These are phyloP conservation scores for Dolichallabes microphthalmus DNA, from an alignment of 2,113 vertebrate species.

Conservation along the genomic window DNA sequence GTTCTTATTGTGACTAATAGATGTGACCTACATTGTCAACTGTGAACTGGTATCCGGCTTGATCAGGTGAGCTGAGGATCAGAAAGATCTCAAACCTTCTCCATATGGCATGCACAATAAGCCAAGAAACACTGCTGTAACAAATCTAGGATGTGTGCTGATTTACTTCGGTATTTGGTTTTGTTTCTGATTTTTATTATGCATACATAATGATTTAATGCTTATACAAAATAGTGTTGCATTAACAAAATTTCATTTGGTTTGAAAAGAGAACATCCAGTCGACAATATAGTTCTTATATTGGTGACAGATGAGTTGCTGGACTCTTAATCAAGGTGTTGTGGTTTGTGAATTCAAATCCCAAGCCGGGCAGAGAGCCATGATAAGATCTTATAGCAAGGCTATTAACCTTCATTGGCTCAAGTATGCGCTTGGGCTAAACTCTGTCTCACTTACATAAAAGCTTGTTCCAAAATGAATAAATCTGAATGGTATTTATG, in stretches of 20 bases:
- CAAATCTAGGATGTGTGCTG: neutral
- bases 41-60: neutral
- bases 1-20: slow-evolving; percentile 22
- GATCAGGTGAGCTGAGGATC: slow-evolving; percentile 3
- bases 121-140: neutral
- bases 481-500: neutral
- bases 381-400: neutral
- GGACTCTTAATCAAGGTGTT: neutral
- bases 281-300: too few relatives aligned
- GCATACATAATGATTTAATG: neutral
- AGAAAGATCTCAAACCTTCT: slow-evolving; percentile 13
- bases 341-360: slow-evolving; percentile 6
- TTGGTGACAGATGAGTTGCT: neutral
- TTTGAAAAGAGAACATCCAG: neutral
- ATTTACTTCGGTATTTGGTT: neutral
- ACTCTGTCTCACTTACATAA: neutral
- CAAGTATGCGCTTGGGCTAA: neutral
- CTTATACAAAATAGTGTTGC: neutral
- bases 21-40: slow-evolving; percentile 37
- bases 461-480: neutral
- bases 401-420: neutral
- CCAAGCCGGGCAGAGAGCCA: neutral
- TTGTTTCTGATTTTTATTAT: neutral
- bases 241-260: neutral
- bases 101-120: neutral